Base-by-base conservation (phyloP, 2,113 vertebrate species). In the Tringa solitaria region DNA sequence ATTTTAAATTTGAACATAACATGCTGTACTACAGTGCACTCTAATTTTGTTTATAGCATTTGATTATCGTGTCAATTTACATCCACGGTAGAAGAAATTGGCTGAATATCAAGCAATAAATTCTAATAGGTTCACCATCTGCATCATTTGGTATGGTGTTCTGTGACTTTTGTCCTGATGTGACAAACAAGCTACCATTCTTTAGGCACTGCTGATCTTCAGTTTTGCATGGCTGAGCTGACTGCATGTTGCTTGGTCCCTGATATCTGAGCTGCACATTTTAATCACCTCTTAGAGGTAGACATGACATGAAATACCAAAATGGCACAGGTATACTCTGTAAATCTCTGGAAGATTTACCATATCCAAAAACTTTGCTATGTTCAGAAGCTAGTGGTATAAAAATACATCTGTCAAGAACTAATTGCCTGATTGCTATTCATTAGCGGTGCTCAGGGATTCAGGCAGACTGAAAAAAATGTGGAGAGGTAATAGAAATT, bases 51-150 rank as follows among this genome's bases (percentile, higher is more conserved):
- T 95, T 94, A 92, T 63, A 75, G 46, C 72, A 45, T 84, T 94
- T 96, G 51, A 94, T 96, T 94, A 67, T 90, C 51, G 8, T 75
- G 56, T 97, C 56, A 86, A 57, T 96, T 96, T 97, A 84, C 39
- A 70, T 74, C 74, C 72, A 87, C 72, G 50, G 73, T 86, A 20
- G 92, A 96, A 90, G 61, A 87, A 78, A 59, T 59, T 91, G 91
- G 69, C 63, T 87, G 54, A n/a, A 50, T 82, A 68, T 85, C 60
- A 81, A 84, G 70, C 68, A 95, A 69, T 76, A 93, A 32, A 67
- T 79, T 70, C 73, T 80, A 94, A 92, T 91, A 79, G 61, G 70
- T 89, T 95, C 65, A 37, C 86, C 73, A 96, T 96, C 94, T 97
- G 96, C 88, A 78, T 90, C 83, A 63, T 89, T 94, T 93, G 84